phyloP scores from a whole-genome alignment of 2,113 vertebrate genomes.

The Desmodus rotundus region DNA sequence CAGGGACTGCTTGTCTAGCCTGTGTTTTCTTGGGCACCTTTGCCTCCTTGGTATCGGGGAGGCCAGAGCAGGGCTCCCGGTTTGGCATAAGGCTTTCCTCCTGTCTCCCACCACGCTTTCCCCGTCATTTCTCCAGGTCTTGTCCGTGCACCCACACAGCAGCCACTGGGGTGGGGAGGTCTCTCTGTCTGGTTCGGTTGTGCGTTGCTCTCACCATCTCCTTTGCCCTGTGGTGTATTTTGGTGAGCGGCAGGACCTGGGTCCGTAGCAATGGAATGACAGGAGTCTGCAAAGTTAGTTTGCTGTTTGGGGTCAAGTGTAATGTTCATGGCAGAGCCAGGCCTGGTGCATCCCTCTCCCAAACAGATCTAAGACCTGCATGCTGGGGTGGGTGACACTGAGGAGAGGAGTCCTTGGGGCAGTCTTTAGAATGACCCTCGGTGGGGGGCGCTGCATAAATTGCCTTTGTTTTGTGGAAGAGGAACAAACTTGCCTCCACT shows the following conservation, averaged over 20 bases:
- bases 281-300: not conserved
- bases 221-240: not conserved
- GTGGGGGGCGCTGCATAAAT: not conserved
- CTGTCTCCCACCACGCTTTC: not conserved
- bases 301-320: not conserved
- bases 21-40: not conserved
- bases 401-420: not conserved
- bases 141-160: not conserved
- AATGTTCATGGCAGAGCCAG: not conserved
- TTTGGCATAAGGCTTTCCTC: not conserved
- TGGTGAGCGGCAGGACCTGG: not conserved
- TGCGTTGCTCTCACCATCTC: not conserved
- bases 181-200: not conserved
- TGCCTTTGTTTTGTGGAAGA: not conserved
- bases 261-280: not conserved
- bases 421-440: not conserved
- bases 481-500: not conserved
- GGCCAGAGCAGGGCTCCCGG: not conserved
- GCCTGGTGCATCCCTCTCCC: not conserved
- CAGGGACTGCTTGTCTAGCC: not conserved
- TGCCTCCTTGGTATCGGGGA: not conserved
- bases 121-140: not conserved
- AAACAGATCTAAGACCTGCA: not conserved
- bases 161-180: not conserved
- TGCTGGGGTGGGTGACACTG: not conserved